Base-by-base conservation (phyloP, 2,888 invertebrate genomes). In the Platerodrilus igneus region DNA sequence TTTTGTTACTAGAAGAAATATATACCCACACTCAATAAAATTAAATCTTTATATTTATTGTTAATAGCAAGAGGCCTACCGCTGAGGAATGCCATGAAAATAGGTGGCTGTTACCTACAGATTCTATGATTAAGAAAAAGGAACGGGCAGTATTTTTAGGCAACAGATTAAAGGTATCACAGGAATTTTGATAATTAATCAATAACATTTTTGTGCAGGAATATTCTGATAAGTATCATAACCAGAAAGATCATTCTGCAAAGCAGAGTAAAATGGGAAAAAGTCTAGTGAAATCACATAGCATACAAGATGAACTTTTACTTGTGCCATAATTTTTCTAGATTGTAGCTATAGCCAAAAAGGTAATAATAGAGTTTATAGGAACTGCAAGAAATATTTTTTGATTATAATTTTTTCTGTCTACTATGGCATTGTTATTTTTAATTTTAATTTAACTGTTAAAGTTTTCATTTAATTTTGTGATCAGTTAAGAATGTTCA, bases 11-110 rank as follows among this genome's bases (percentile, higher is more conserved):
- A n/a, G n/a, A n/a, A n/a, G n/a, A n/a, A n/a, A n/a, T n/a, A n/a
- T n/a, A n/a, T 16, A 5, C 14, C 10, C 16, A 9, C 8, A 11
- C 7, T 22, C 14, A 6, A 22, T 22, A 7, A 13, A 37, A 35
- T 42, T 47, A 11, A 10, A 2, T 9, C 15, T 17, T 2, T 13
- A 2, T 50, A 45, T 50, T 19, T 8, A 1, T 45, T 48, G 71
- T 74, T 35, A n/a, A n/a, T 60, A 92, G 91, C 53, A 95, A 96
- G 79, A 78, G 97, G 58, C 93, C 96, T 48, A 80, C 86, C 28
- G 84, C 89, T 0, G 95, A 95, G 66, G 96, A 97, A 68, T 93
- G 93, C 59, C 79, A 90, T 64, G 94, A 95, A 64, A 94, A 96
- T 69, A 83, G 94, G 66, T 97, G 97, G 96, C 76, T 99, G 38